Evolutionary conservation across 2,113 vertebrate species (phyloP), one percentile per base, ranked within the genome.

Genomic region (Onychorhynchus coronatus): DNA sequence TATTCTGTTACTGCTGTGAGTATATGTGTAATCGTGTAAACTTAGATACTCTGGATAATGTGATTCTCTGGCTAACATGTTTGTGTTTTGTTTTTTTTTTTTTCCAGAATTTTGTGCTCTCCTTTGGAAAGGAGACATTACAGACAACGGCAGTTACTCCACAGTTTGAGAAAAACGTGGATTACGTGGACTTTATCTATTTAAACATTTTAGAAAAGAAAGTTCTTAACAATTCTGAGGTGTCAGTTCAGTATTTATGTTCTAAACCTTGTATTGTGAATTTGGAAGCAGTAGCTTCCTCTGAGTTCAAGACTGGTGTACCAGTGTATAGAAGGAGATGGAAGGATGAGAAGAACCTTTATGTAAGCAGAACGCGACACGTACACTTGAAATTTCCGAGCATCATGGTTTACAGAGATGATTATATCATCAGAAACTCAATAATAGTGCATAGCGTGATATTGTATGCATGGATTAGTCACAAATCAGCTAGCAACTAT

Each of bases 241-340:
- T 99, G 95, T 98, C 87, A 1, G 97, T 99, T 63, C 97, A 95
- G 28, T 99, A 99, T 94, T 97, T 96, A 35, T 99, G 99, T 97
- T 98, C 98, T 41, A 94, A 97, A 93, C 98, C 98, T 50, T 99
- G 99, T 91, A 92, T 97, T 28, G 63, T 99, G 41, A 96, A 85
- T 42, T 70, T 99, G 86, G 99, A 99, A 95, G 98, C 98, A 2
- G 95, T 98, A 31, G 98, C 98, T 70, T 98, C 99, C 8, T 98
- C 98, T 0, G 98, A 98, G 90, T 98, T 97, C 92, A 97, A 96
- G 91, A 98, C 97, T 61, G 98, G 98, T 92, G 96, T 98, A 21
- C 93, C 98, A 2, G 97, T 99, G 46, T 99, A 99, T 87, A 99
- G 98, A 88, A 99, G 96, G 88, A 98, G 97, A 55, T 99, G 99